Evolutionary conservation across 2,888 invertebrate genomes (phyloP), one percentile per base, ranked within the genome.

Genomic region (Ectropis crepuscularia): DNA sequence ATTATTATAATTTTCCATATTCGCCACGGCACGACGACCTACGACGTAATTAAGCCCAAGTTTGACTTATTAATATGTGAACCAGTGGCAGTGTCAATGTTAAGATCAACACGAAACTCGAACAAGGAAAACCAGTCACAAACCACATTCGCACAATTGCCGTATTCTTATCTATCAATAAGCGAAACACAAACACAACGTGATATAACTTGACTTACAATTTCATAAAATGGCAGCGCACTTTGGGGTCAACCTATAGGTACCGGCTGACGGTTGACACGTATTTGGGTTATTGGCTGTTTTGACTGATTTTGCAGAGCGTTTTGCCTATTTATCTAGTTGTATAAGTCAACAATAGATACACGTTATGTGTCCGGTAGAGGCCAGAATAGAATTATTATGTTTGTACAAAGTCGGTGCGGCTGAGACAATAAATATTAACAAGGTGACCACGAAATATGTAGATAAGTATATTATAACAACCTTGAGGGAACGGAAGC

Each of bases 51-150:
- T 39, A 16, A 49, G 49, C 46, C 46, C 50, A 42, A 48, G 45
- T 54, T 48, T 42, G 47, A 46, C 37, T 58, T 53, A 47, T 55
- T 67, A 48, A 71, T 68, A 63, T 66, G 60, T 62, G 65, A 73
- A 73, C 65, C 74, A 71, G 72, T 75, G 74, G 73, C 86, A 85
- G 74, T 83, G 86, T 86, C 87, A 86, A 82, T 84, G 81, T 80
- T 77, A 79, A 63, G 60, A 69, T 66, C 64, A 68, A 78, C 74
- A 72, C 67, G 73, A 78, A 78, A 79, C 71, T 74, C 76, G 81
- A 76, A 83, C 86, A 85, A 88, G 88, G 87, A 78, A 75, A 88
- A 86, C 86, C 67, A 73, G 78, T 80, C 68, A 54, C 51, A 65
- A 42, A 60, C 54, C 57, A 63, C 62, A 67, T 63, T 68, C 59